Evolutionary conservation across 1,140 invertebrate species (phyloP).

Genomic region (Triops longicaudatus): DNA sequence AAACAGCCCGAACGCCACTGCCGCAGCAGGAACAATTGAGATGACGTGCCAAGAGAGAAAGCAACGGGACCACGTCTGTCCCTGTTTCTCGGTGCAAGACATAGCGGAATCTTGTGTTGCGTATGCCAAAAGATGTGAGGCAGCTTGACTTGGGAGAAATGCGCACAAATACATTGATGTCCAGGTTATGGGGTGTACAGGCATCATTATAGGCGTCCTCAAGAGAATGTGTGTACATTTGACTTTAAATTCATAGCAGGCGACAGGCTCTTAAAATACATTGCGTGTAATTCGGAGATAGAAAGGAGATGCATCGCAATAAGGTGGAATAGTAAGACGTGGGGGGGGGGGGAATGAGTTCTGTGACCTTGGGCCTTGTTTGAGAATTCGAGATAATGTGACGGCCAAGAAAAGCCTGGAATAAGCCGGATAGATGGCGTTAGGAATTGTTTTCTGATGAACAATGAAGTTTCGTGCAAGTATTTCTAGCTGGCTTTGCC

Average conservation of each 20-base stretch:
- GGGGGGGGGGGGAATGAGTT: background rate
- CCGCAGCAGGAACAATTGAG: constrained; percentile 10
- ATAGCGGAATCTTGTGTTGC: background rate
- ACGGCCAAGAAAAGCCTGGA: background rate
- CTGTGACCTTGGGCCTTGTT: background rate
- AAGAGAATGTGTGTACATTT: too few relatives aligned
- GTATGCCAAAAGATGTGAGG: background rate
- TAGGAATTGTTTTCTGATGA: background rate
- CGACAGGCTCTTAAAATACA: background rate
- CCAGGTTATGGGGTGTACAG: too few relatives aligned
- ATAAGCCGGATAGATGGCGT: background rate
- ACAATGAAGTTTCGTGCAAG: too few relatives aligned
- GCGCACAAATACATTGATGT: background rate
- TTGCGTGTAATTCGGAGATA: background rate
- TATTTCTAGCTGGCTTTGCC: too few relatives aligned
- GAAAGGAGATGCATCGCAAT: background rate
- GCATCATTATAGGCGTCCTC: too few relatives aligned
- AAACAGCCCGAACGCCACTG: background rate
- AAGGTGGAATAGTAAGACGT: background rate
- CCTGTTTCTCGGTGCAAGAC: background rate
- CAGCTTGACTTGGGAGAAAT: background rate
- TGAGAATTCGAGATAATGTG: background rate
- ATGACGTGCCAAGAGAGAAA: constrained; percentile 10
- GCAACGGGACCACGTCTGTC: constrained; percentile 3
- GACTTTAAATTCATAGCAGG: too few relatives aligned